Evolutionary conservation across 92 coral and sea anemone species (phyloP).

Genomic region (Actinernus sp.): DNA sequence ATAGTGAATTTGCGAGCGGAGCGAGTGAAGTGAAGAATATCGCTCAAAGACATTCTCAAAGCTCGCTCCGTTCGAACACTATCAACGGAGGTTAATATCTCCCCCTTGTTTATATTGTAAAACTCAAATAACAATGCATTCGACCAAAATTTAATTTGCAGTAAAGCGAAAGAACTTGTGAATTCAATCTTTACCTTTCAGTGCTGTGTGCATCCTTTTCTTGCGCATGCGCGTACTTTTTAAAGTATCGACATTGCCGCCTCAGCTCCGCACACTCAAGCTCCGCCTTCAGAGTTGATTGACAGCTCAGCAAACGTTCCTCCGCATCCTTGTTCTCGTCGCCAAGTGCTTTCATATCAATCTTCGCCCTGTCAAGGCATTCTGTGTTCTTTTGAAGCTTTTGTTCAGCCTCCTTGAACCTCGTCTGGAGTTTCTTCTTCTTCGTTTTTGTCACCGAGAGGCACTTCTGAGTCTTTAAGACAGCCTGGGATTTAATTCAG

Average conservation of each 20-base stretch:
- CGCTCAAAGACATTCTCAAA: too few species aligned
- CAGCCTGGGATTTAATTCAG: constrained; percentile 69
- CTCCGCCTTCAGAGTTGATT: constrained; percentile 46
- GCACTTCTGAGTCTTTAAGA: constrained; percentile 61
- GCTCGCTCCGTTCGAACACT: too few species aligned
- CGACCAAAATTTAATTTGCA: too few species aligned
- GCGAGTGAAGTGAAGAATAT: too few species aligned
- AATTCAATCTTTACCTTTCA: constrained; percentile 80
- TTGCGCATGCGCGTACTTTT: constrained; percentile 67
- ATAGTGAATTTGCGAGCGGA: too few species aligned
- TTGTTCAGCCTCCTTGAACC: constrained; percentile 57
- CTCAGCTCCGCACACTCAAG: constrained; percentile 70
- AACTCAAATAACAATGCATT: too few species aligned
- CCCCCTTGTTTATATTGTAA: too few species aligned
- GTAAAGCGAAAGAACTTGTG: too few species aligned
- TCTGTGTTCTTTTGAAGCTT: constrained; percentile 70
- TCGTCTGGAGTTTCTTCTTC: constrained; percentile 71
- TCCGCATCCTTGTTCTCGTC: constrained; percentile 42
- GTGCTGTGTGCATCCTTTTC: constrained; percentile 79
- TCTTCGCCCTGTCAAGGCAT: constrained; percentile 70
- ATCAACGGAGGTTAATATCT: too few species aligned
- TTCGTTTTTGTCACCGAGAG: constrained; percentile 75
- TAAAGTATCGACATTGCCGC: constrained; percentile 87
- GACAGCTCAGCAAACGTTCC: constrained; percentile 41
- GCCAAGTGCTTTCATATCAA: constrained; percentile 57